Percentiles rank a stretch among this genome's conserved stretches.
Conservation (phyloP, 1,140 invertebrate species). For the Penaeus indicus region DNA sequence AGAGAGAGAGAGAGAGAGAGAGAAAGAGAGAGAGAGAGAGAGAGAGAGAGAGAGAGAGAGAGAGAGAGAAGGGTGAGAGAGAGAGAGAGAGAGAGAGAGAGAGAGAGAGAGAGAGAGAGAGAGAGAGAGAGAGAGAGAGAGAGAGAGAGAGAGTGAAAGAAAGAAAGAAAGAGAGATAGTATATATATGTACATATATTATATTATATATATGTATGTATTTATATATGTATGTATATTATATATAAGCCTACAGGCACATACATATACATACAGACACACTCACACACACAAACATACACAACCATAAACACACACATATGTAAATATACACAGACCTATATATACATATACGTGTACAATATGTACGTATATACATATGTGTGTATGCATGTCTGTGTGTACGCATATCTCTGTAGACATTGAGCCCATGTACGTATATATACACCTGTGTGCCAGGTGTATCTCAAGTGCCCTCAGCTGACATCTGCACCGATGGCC, state of each 20-base stretch:
- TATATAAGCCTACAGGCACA: not conserved
- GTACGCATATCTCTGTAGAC: no score
- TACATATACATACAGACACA: constrained; percentile 18
- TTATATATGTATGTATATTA: no score
- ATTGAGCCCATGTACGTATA: no score
- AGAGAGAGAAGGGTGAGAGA: not conserved
- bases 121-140: not conserved
- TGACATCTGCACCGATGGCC: no score
- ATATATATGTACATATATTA: constrained; percentile 1
- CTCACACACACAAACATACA: constrained; percentile 25
- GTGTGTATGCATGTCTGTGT: no score
- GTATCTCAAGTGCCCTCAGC: no score
- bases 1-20: not conserved
- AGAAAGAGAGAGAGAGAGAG: constrained; percentile 13
- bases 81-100: constrained; percentile 11
- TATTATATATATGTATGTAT: no score
- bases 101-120: constrained; percentile 10
- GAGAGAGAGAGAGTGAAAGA: constrained; percentile 6
- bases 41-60: constrained; percentile 5
- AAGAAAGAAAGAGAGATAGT: constrained; percentile 8
- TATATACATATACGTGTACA: no score
- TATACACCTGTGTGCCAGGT: no score
- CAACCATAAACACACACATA: no score
- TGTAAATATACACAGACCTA: no score
- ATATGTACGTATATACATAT: no score